Evolutionary conservation across 2,797 vertebrate species (phyloP).

Genomic region (Anabas testudineus): DNA sequence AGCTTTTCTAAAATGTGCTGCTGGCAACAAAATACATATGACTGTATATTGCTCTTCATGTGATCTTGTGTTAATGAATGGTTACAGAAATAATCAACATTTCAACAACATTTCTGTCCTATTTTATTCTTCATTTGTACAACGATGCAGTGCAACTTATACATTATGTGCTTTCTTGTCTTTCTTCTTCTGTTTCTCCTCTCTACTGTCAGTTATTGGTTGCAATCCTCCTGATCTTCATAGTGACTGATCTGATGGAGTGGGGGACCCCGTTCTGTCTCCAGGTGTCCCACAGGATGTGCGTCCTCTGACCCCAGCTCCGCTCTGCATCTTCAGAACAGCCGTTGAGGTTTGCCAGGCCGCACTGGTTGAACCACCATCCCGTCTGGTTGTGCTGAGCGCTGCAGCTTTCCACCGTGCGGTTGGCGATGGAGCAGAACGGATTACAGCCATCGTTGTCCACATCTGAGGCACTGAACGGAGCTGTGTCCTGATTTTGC

Average conservation of each 20-base stretch:
- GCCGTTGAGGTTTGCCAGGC: constrained; percentile 91
- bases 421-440: constrained; percentile 81
- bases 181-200: background rate
- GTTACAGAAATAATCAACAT: background rate
- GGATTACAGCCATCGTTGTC: constrained; percentile 92
- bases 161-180: constrained; percentile 3
- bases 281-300: constrained; percentile 93
- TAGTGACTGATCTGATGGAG: constrained; percentile 91
- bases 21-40: too few relatives aligned
- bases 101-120: background rate
- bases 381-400: constrained; percentile 86
- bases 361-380: constrained; percentile 94
- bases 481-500: constrained; percentile 91
- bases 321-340: constrained; percentile 82
- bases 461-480: constrained; percentile 91
- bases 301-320: constrained; percentile 67
- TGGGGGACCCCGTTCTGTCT: constrained; percentile 82
- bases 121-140: constrained; percentile 43
- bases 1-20: too few relatives aligned
- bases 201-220: constrained; percentile 71
- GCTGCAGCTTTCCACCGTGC: constrained; percentile 90
- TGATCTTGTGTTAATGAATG: background rate
- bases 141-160: constrained; percentile 25
- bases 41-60: background rate
- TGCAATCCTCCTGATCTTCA: constrained; percentile 91